phyloP scores from a whole-genome alignment of 2,113 vertebrate species.

The Ovibos moschatus region DNA sequence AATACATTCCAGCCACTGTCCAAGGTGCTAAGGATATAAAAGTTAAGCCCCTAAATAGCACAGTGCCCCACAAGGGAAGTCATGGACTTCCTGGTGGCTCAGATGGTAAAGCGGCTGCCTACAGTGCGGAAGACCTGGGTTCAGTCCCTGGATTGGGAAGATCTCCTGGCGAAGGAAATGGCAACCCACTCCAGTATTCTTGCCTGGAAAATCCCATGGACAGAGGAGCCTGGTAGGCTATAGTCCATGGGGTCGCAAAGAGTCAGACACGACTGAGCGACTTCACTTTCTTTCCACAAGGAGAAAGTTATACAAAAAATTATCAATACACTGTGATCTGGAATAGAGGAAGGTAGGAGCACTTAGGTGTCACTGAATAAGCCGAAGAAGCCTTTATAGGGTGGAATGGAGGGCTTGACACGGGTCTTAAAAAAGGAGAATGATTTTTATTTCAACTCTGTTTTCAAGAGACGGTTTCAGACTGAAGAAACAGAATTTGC shows the following conservation, averaged over 20 bases:
- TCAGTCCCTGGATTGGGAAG: not conserved
- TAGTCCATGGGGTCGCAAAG: not conserved
- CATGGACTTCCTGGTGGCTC: not conserved
- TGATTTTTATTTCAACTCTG: not conserved
- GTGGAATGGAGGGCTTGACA: not conserved
- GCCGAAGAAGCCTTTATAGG: not conserved
- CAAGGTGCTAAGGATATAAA: not conserved
- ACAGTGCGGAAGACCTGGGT: not conserved
- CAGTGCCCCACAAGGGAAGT: not conserved
- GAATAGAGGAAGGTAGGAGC: not conserved
- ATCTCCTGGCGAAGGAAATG: not conserved
- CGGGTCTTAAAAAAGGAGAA: not conserved
- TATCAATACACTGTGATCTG: not conserved
- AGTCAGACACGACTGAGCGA: not conserved
- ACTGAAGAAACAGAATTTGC: not conserved
- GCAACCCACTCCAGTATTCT: not conserved
- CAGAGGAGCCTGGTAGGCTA: not conserved
- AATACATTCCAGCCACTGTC: not conserved
- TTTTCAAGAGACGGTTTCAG: not conserved
- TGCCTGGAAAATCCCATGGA: not conserved
- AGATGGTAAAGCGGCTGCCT: not conserved
- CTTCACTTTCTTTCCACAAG: not conserved
- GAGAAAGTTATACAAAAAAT: not conserved
- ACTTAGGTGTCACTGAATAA: not conserved
- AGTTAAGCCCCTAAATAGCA: not conserved